Percentiles rank a stretch among this genome's conserved stretches.
phyloP scores from a whole-genome alignment of 2,797 vertebrate genomes.

The Petrocephalus schoutedeni region DNA sequence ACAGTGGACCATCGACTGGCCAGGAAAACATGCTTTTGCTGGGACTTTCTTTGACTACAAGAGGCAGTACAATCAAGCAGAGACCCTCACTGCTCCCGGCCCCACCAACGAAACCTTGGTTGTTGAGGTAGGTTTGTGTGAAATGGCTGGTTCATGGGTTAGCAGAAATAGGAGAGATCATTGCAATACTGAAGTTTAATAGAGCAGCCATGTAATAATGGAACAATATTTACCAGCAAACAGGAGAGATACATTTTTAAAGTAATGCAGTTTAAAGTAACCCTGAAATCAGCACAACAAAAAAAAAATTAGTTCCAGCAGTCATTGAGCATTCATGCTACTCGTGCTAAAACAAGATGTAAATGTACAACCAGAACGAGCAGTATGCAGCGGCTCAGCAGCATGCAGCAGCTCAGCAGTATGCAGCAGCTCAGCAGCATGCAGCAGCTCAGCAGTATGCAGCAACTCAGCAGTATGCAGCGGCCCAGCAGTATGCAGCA shows the following conservation, averaged over 20 bases:
- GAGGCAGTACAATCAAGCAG: conserved; percentile 72
- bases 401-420: too few relatives aligned
- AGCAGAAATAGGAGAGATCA: neutral
- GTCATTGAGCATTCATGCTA: neutral
- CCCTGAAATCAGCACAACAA: neutral
- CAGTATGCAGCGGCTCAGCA: too few relatives aligned
- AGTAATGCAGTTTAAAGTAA: neutral
- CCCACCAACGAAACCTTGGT: conserved; percentile 79
- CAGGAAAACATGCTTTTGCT: conserved; percentile 71
- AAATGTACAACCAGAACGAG: neutral
- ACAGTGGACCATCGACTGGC: conserved; percentile 80
- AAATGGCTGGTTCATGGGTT: neutral
- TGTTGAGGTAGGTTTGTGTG: conserved; percentile 64
- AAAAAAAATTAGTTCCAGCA: neutral
- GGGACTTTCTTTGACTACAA: conserved; percentile 77
- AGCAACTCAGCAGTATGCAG: too few relatives aligned
- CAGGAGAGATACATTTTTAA: neutral
- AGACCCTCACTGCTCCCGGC: conserved; percentile 70
- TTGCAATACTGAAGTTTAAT: neutral
- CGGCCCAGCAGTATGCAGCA: too few relatives aligned
- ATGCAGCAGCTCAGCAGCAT: too few relatives aligned
- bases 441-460: too few relatives aligned
- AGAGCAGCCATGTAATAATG: neutral
- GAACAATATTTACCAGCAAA: neutral
- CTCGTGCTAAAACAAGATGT: neutral